Evolutionary conservation across 1,140 invertebrate genomes (phyloP), one percentile per base, ranked within the genome.

Genomic region (Drosophila gunungcola): DNA sequence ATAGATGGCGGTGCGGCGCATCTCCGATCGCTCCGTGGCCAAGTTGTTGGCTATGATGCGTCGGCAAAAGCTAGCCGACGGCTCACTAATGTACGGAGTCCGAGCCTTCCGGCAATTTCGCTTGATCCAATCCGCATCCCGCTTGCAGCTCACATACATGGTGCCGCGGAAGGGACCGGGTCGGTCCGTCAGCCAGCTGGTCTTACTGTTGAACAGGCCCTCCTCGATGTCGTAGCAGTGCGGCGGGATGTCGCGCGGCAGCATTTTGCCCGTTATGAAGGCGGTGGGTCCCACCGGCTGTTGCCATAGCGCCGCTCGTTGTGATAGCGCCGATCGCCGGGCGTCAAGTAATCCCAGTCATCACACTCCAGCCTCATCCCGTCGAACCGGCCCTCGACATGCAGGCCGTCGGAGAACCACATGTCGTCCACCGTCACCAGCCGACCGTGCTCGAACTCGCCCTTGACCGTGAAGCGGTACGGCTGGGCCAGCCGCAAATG

Each of bases 391-490:
- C 80, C 88, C 7, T 73, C 11, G 2, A 88, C 70, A 53, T 79
- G 73, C 4, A 91, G 62, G 0, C 83, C 83, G 39, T 91, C 88
- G 2, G 73, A 48, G 39, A 91, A 91, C 73, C 80, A 88, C 88
- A 91, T 91, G 21, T 91, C 73, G 48, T 84, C 80, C 34, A 91
- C 70, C 2, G 34, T 55, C 25, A 75, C 49, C 46, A 91, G 42
- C 5, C 80, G 63, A 3, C 88, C 88, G 0, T 64, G 12, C 2
- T 61, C 21, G 45, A 91, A 91, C 27, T 72, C 61, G 0, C 88
- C 88, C 46, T 88, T 81, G 13, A 91, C 61, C 21, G 88, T 91
- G n/a, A 84, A 81, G 4, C 68, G 54, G 52, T 84, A 81, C 2
- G 88, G 88, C 6, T 70, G 53, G 0, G 83, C 39, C n/a, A 91